Conservation (phyloP, 2,888 invertebrate genomes). For the Oscheius myriophilus region DNA sequence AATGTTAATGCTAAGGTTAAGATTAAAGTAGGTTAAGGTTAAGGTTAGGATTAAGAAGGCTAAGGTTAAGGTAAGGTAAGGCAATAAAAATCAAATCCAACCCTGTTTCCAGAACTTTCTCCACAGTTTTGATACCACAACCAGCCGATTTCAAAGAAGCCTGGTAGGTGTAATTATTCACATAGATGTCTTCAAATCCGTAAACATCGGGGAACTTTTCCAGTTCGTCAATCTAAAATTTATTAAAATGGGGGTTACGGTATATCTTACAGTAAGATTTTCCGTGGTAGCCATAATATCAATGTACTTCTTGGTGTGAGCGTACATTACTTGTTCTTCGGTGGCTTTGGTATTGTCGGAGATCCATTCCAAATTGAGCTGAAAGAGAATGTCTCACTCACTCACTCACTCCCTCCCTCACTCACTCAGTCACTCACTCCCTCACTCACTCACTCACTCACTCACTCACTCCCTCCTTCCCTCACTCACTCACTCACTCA, state of each 20-base stretch:
- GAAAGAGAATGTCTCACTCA: too few relatives aligned
- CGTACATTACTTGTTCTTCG: slow-evolving; percentile 16
- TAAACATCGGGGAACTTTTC: slow-evolving; percentile 44
- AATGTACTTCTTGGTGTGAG: slow-evolving; percentile 55
- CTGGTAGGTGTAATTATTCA: slow-evolving; percentile 59
- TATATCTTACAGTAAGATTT: slow-evolving; percentile 8
- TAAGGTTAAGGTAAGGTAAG: background rate
- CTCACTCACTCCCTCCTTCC: slow-evolving; percentile 7
- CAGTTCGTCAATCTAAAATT: slow-evolving; percentile 37
- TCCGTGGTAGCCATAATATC: slow-evolving; percentile 23
- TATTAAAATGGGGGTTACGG: background rate
- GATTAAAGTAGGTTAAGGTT: too few relatives aligned
- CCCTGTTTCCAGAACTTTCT: slow-evolving; percentile 40
- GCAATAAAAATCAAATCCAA: background rate
- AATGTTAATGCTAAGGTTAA: too few relatives aligned
- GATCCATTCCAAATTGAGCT: slow-evolving; percentile 14
- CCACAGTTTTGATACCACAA: slow-evolving; percentile 47
- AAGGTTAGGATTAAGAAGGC: too few relatives aligned
- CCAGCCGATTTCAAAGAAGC: slow-evolving; percentile 56
- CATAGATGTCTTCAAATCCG: slow-evolving; percentile 64
- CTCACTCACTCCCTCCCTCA: too few relatives aligned
- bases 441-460: background rate
- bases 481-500: too few relatives aligned
- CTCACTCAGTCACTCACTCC: too few relatives aligned
- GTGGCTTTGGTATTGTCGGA: slow-evolving; percentile 15